phyloP scores from a whole-genome alignment of 2,113 vertebrate species.

The Pardalotus punctatus region DNA sequence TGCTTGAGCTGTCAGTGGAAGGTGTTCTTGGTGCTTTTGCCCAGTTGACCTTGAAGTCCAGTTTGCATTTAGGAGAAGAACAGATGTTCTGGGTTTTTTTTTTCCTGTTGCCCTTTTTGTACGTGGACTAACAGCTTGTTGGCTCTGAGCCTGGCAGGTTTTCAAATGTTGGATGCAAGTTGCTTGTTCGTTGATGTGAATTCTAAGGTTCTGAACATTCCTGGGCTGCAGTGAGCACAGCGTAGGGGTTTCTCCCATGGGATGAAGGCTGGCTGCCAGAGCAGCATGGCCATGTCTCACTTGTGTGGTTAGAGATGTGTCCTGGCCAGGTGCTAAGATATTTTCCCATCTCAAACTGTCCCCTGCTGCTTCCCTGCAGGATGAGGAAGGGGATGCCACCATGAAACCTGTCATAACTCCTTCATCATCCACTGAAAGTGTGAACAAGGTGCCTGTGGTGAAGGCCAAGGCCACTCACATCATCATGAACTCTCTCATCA shows the following conservation, averaged over 20 bases:
- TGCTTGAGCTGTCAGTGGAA: neutral
- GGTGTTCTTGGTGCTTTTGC: neutral
- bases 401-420: conserved; percentile 44
- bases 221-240: neutral
- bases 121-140: neutral
- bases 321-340: neutral
- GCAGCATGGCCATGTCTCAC: neutral
- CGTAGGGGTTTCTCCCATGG: accelerated
- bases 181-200: neutral
- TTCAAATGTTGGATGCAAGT: neutral
- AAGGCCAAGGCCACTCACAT: conserved; percentile 90
- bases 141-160: neutral
- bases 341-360: neutral
- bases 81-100: neutral
- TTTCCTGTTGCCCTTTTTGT: neutral
- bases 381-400: conserved; percentile 73
- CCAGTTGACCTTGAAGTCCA: neutral
- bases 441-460: conserved; percentile 81
- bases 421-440: conserved; percentile 27
- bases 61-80: neutral
- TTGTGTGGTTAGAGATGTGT: neutral
- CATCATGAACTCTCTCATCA: conserved; percentile 91
- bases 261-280: neutral
- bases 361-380: conserved; percentile 71
- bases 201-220: neutral